A percentile compares a stretch with the other conserved stretches of the same genome.
These are phyloP conservation scores for Hyaena hyaena DNA, from an alignment of 2,113 vertebrate species.

Conservation along the genomic window DNA sequence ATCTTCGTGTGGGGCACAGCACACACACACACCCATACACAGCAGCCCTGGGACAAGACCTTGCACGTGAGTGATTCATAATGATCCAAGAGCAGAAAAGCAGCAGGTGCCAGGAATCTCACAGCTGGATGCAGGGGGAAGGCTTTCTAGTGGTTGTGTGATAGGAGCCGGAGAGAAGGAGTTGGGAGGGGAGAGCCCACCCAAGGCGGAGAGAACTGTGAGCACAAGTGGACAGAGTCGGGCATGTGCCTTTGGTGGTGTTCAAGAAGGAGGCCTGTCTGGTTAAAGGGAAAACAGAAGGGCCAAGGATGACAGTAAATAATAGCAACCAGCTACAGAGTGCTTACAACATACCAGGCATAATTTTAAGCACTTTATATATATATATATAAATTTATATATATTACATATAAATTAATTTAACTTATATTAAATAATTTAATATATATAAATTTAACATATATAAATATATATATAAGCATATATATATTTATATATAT, in stretches of 20 bases:
- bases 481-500: no score
- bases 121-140: background rate
- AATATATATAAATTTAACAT: no score
- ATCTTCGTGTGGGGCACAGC: background rate
- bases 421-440: no score
- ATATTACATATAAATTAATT: no score
- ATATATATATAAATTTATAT: no score
- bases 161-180: background rate
- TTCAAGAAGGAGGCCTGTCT: background rate
- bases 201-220: background rate
- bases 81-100: background rate
- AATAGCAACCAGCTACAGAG: background rate
- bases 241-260: background rate
- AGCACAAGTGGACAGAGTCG: background rate
- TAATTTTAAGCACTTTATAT: background rate
- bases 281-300: background rate
- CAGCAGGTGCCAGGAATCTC: background rate
- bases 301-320: background rate
- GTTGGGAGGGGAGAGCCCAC: no score
- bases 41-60: background rate
- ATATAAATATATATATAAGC: no score
- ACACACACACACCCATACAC: no score
- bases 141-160: background rate
- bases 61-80: background rate
- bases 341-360: background rate